Evolutionary conservation across 1,140 invertebrate genomes (phyloP), one percentile per base, ranked within the genome.

Genomic region (Cydia fagiglandana): DNA sequence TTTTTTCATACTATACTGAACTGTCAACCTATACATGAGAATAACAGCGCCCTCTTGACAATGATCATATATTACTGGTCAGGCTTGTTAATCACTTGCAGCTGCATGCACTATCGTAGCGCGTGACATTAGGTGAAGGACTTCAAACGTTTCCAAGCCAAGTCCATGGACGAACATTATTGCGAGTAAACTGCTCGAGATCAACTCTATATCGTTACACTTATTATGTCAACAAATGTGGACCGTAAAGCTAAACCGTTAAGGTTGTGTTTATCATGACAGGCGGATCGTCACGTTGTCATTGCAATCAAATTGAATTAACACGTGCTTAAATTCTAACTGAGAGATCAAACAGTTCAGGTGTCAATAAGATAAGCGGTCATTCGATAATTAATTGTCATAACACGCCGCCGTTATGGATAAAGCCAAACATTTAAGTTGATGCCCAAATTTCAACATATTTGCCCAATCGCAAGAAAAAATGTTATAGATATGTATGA

Each of bases 311-410:
- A 68, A 34, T 64, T 73, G 30, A 50, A 75, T 70, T 75, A 70
- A n/a, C 66, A 41, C 38, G 9, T 70, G 66, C 66, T 38, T 70
- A n/a, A 20, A 41, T 38, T 79, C 68, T 64, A 76, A 75, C 24
- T 73, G 73, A 76, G 70, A 75, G 73, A 68, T 82, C 73, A 68
- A 80, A 78, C 75, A 76, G 80, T 64, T 80, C 56, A 66, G 61
- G 15, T 78, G 81, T 74, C 66, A 70, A 70, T 86, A 83, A 84
- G 79, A 70, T 86, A 83, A 84, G 78, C 81, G 81, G 83, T 84
- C 74, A 74, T 80, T 79, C 75, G 80, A 78, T 81, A 83, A 80
- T 76, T 76, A 68, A 53, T 75, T 76, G 73, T 73, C 64, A 74
- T 78, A 78, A 81, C 78, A 76, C 73, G 77, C 17, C 38, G 73